Evolutionary conservation across 2,888 invertebrate genomes (phyloP).

Genomic region (Agrypnus murinus): DNA sequence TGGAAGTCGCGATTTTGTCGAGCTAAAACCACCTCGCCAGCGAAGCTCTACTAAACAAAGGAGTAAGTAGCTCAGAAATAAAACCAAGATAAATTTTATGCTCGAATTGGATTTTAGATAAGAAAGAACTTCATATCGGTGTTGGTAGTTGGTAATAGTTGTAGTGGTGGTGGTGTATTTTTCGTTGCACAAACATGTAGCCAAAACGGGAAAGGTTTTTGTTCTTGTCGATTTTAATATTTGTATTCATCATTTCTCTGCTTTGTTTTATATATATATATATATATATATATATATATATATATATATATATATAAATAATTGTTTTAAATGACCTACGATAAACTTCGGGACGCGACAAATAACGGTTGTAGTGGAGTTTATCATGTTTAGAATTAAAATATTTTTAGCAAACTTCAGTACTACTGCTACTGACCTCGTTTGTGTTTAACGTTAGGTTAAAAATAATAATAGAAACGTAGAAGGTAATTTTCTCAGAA

Average conservation of each 20-base stretch:
- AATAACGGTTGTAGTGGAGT: not conserved
- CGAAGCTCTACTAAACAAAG: constrained; percentile 31
- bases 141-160: no score
- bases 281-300: no score
- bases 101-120: constrained; percentile 48
- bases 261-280: no score
- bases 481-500: constrained; percentile 19
- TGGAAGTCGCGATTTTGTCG: constrained; percentile 33
- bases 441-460: not conserved
- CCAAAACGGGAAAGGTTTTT: not conserved
- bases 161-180: not conserved
- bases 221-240: not conserved
- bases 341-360: not conserved
- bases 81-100: constrained; percentile 47
- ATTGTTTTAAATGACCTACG: constrained; percentile 13
- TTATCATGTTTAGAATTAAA: constrained; percentile 11
- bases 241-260: no score
- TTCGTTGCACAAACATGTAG: constrained; percentile 10
- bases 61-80: constrained; percentile 30
- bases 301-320: no score
- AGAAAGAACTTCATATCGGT: constrained; percentile 28
- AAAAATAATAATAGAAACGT: not conserved
- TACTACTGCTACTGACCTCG: constrained; percentile 22
- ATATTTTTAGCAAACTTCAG: not conserved
- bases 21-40: constrained; percentile 23